Percentiles rank a stretch among this genome's conserved stretches.
phyloP scores from a whole-genome alignment of 2,888 invertebrate genomes.

The Busseola fusca region DNA sequence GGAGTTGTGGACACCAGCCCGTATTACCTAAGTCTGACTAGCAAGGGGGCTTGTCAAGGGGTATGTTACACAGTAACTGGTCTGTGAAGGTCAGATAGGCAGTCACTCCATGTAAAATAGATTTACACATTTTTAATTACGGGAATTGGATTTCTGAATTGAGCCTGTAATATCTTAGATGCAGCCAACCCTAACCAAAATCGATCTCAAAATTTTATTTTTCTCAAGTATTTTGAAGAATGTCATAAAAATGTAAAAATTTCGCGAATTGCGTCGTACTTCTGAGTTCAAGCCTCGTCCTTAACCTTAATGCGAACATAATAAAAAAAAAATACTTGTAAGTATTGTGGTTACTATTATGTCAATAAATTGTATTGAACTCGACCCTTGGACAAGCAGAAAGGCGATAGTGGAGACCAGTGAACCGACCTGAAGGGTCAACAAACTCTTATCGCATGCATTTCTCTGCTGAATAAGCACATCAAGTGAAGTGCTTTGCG shows the following conservation, averaged over 20 bases:
- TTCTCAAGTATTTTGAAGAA: not conserved
- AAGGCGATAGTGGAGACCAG: constrained; percentile 47
- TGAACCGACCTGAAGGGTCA: constrained; percentile 49
- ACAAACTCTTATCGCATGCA: constrained; percentile 57
- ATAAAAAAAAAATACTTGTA: constrained; percentile 13
- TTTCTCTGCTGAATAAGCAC: constrained; percentile 41
- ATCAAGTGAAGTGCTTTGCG: constrained; percentile 13
- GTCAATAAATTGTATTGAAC: constrained; percentile 48
- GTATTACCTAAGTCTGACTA: too few species aligned
- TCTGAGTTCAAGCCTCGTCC: not conserved
- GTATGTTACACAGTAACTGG: too few species aligned
- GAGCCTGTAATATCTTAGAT: not conserved
- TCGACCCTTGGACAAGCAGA: constrained; percentile 38
- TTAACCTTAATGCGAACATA: not conserved
- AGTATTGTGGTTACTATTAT: constrained; percentile 6
- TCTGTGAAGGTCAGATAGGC: too few species aligned
- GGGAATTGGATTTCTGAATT: not conserved
- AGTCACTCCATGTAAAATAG: too few species aligned
- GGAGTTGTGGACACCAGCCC: too few species aligned
- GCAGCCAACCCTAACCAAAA: not conserved
- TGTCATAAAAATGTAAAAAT: not conserved
- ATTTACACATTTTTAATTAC: too few species aligned
- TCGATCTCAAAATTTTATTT: not conserved
- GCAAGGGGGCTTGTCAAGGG: too few species aligned
- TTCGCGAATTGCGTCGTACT: not conserved